Conservation (phyloP, 2,888 invertebrate species). For the Melolontha melolontha region DNA sequence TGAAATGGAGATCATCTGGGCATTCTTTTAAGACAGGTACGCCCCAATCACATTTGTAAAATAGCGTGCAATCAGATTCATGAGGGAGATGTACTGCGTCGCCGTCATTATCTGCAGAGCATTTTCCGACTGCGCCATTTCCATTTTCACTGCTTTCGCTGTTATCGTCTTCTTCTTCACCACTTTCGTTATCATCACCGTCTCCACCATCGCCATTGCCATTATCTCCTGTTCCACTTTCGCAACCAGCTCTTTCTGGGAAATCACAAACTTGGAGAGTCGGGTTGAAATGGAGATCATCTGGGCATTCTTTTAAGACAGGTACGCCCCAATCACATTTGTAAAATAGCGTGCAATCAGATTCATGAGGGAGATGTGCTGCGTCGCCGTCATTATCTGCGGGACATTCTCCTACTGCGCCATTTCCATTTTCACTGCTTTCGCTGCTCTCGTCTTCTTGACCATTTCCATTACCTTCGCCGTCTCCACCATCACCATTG, state of each 20-base stretch:
- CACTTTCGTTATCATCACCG: background rate
- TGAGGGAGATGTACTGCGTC: slow-evolving; percentile 38
- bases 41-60: slow-evolving; percentile 24
- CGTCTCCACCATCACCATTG: background rate
- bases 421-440: background rate
- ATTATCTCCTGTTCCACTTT: background rate
- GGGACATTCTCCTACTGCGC: slow-evolving; percentile 39
- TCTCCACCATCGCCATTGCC: slow-evolving; percentile 1
- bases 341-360: slow-evolving; percentile 43
- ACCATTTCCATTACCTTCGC: background rate
- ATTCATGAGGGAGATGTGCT: slow-evolving; percentile 38
- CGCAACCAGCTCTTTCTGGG: slow-evolving; percentile 35
- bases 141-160: no score
- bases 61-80: slow-evolving; percentile 45
- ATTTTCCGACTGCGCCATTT: slow-evolving; percentile 14
- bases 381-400: background rate
- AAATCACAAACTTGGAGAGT: slow-evolving; percentile 38
- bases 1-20: slow-evolving; percentile 37
- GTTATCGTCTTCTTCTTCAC: background rate
- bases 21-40: no score
- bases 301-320: slow-evolving; percentile 24
- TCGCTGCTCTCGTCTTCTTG: background rate
- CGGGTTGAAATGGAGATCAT: slow-evolving; percentile 40
- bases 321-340: slow-evolving; percentile 34
- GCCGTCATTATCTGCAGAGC: slow-evolving; percentile 12